phyloP scores from a whole-genome alignment of 2,113 vertebrate species.

The Aspidoscelis tigris region DNA sequence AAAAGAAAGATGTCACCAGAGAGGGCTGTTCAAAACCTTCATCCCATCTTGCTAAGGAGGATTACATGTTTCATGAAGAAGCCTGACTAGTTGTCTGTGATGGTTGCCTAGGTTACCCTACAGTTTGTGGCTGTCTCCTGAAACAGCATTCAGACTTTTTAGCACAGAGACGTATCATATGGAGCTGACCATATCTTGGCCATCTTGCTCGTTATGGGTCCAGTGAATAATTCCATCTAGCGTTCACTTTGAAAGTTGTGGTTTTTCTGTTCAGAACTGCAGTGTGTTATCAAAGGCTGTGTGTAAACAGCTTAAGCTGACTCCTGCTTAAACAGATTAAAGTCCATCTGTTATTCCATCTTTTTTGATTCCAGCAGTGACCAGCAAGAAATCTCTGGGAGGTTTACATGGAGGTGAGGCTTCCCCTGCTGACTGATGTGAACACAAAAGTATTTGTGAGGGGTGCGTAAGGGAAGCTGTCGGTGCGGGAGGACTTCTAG shows the following conservation, averaged over 20 bases:
- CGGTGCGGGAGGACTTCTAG: too few relatives aligned
- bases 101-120: background rate
- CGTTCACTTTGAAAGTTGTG: constrained; percentile 37
- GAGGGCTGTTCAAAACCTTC: background rate
- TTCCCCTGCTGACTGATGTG: background rate
- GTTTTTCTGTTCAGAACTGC: constrained; percentile 14
- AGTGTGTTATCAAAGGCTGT: constrained; percentile 10
- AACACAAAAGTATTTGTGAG: too few relatives aligned
- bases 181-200: background rate
- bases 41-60: background rate
- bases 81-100: background rate
- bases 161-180: background rate
- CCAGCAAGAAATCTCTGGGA: background rate
- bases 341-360: background rate
- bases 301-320: background rate
- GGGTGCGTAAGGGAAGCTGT: too few relatives aligned
- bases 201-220: background rate
- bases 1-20: background rate
- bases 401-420: background rate
- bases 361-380: background rate
- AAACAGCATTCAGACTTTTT: background rate
- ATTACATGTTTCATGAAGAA: background rate
- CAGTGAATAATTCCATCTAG: background rate
- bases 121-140: background rate
- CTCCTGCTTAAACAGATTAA: background rate